Conservation (phyloP, 2,888 invertebrate genomes). For the Ectemnius lituratus region DNA sequence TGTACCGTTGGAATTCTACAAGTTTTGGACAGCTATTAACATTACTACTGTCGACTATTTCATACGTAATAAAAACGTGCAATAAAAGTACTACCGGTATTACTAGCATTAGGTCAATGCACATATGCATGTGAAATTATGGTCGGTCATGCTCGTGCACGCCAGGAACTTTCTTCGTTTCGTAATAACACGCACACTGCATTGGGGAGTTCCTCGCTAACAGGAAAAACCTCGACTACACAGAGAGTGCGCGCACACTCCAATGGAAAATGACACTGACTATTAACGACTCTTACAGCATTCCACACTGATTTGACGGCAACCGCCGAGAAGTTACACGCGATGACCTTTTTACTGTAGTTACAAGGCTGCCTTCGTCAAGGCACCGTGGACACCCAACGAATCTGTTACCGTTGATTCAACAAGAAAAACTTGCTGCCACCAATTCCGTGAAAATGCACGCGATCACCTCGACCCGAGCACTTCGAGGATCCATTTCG, state of each 20-base stretch:
- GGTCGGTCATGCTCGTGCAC: background rate
- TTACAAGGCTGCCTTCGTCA: slow-evolving; percentile 11
- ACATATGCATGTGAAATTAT: background rate
- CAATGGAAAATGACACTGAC: background rate
- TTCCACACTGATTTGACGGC: background rate
- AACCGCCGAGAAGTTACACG: background rate
- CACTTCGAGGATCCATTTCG: no score
- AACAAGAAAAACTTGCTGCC: slow-evolving; percentile 17
- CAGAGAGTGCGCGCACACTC: background rate
- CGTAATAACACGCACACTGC: background rate
- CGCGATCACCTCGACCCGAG: background rate
- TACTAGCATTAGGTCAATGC: no score
- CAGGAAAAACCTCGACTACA: background rate
- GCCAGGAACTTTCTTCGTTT: background rate
- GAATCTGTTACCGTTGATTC: slow-evolving; percentile 7
- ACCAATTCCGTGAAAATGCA: slow-evolving; percentile 17
- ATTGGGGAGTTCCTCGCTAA: background rate
- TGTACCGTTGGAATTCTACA: no score
- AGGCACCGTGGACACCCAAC: slow-evolving; percentile 9
- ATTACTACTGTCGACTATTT: no score
- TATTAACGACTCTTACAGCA: background rate
- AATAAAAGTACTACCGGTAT: no score
- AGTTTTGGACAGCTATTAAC: no score
- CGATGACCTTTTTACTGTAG: slow-evolving; percentile 9
- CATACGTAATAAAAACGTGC: no score